These are phyloP conservation scores for Panagrolaimus sp. DNA, from an alignment of 1,140 invertebrate species.

Conservation along the genomic window DNA sequence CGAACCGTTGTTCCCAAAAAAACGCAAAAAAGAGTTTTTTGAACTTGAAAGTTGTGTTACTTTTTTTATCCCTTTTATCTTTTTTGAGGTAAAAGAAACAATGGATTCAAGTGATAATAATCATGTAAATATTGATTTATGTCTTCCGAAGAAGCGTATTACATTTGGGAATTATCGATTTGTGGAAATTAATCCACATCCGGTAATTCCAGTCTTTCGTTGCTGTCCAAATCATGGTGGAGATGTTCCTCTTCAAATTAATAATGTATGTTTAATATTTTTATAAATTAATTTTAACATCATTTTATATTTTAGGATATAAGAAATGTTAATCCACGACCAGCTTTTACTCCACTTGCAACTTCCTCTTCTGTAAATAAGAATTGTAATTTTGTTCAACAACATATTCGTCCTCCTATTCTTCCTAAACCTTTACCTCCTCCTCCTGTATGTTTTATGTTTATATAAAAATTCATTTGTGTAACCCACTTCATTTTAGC, in stretches of 20 bases:
- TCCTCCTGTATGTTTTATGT: neutral
- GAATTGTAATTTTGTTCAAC: too few species aligned
- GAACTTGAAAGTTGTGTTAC: too few species aligned
- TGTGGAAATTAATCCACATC: neutral
- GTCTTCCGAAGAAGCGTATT: neutral
- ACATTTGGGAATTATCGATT: neutral
- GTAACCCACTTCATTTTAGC: neutral
- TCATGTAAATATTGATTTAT: too few species aligned
- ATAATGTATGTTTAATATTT: neutral
- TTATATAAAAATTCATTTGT: neutral
- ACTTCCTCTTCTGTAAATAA: too few species aligned
- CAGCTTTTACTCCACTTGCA: neutral
- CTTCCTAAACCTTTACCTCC: neutral
- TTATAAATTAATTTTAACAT: neutral
- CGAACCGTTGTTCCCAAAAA: too few species aligned
- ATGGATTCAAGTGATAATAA: too few species aligned
- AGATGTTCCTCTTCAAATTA: neutral
- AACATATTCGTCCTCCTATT: neutral
- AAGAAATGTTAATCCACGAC: neutral
- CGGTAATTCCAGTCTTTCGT: neutral
- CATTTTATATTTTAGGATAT: neutral
- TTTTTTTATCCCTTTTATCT: too few species aligned
- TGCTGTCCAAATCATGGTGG: neutral
- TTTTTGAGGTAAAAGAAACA: too few species aligned
- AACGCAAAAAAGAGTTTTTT: too few species aligned